Percentiles rank a stretch among this genome's conserved stretches.
These are phyloP conservation scores for Thunnus albacares DNA, from an alignment of 2,797 vertebrate genomes.

Conservation along the genomic window DNA sequence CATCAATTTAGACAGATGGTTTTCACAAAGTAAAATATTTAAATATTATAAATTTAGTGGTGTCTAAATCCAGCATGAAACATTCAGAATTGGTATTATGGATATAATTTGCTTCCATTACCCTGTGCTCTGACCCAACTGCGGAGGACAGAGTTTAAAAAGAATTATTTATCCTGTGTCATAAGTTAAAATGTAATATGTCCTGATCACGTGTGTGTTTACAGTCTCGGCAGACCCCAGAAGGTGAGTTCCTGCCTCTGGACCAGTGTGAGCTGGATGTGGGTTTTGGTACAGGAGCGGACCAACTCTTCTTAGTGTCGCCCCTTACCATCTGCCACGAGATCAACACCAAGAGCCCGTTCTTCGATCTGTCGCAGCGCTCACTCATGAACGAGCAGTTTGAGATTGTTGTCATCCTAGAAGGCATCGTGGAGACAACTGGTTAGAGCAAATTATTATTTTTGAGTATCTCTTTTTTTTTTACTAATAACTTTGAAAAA, in stretches of 20 bases:
- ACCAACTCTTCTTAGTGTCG: conserved; percentile 94
- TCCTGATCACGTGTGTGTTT: conserved; percentile 44
- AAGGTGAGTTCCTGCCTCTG: conserved; percentile 93
- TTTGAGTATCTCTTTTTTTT: neutral
- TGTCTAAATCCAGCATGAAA: neutral
- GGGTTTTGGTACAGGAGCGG: conserved; percentile 93
- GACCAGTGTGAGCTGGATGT: conserved; percentile 94
- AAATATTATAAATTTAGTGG: neutral
- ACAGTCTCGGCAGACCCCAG: conserved; percentile 93
- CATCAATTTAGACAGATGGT: neutral
- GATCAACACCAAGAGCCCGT: conserved; percentile 91
- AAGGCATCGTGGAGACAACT: conserved; percentile 94
- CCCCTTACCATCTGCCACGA: conserved; percentile 94
- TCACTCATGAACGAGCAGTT: conserved; percentile 92
- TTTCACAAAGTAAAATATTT: neutral
- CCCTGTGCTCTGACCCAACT: neutral
- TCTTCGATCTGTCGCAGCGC: conserved; percentile 91
- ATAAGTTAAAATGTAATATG: neutral
- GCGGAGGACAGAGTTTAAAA: neutral
- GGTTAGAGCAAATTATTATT: conserved; percentile 77
- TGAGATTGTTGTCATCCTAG: conserved; percentile 94
- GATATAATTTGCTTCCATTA: neutral
- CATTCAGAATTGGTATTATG: neutral
- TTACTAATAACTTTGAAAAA: conserved; percentile 9
- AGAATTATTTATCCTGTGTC: neutral